Evolutionary conservation across 2,888 invertebrate species (phyloP).

Genomic region (Agriopis marginaria): DNA sequence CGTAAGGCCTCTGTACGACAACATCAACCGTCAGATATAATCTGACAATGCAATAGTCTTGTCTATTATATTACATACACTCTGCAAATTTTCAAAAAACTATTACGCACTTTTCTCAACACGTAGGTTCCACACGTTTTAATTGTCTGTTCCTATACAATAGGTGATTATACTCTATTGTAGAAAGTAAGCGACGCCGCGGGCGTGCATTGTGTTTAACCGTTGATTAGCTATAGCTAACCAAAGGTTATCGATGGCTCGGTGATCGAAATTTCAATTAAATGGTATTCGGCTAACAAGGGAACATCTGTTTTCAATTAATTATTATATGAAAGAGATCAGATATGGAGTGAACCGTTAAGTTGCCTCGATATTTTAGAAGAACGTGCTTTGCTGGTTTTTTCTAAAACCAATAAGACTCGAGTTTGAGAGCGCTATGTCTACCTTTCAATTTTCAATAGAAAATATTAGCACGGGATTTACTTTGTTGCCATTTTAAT

Average conservation of each 20-base stretch:
- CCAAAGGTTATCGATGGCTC: constrained; percentile 65
- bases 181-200: constrained; percentile 78
- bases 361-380: constrained; percentile 56
- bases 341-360: constrained; percentile 50
- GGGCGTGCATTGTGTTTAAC: constrained; percentile 79
- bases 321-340: constrained; percentile 71
- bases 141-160: constrained; percentile 76
- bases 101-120: constrained; percentile 41
- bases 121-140: constrained; percentile 51
- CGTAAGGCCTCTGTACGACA: no score
- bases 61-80: no score
- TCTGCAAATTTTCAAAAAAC: constrained; percentile 11
- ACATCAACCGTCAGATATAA: no score
- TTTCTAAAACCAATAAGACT: not conserved
- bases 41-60: not conserved
- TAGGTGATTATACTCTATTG: constrained; percentile 80
- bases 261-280: constrained; percentile 77
- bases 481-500: not conserved
- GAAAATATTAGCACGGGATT: not conserved
- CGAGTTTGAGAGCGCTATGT: no score
- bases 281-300: constrained; percentile 79
- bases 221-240: constrained; percentile 59
- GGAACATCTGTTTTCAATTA: constrained; percentile 83
- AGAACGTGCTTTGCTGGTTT: not conserved
- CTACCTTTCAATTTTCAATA: no score